Conservation (phyloP, 2,113 vertebrate genomes). For the Phasianus colchicus region DNA sequence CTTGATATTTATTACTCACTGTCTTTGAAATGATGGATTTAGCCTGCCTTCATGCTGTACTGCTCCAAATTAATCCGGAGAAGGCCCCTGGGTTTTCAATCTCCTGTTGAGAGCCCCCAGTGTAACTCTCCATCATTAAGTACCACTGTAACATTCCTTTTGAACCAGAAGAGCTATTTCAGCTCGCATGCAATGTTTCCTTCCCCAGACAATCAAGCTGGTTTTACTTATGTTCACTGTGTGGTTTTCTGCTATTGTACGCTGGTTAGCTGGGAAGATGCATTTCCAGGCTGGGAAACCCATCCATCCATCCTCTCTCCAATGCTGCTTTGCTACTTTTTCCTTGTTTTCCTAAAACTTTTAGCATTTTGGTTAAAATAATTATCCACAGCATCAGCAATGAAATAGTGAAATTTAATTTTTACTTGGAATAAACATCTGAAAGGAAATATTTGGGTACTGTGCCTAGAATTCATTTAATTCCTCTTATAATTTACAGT, state of each 20-base stretch:
- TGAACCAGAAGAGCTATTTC: conserved; percentile 40
- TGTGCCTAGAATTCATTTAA: background rate
- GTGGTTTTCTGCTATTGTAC: conserved; percentile 64
- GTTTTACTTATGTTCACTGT: conserved; percentile 72
- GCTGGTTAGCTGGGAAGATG: conserved; percentile 50
- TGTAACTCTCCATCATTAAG: conserved; percentile 7
- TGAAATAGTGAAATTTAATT: background rate
- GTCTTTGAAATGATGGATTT: background rate
- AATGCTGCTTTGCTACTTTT: conserved; percentile 58
- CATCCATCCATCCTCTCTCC: conserved; percentile 49
- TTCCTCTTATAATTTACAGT: background rate
- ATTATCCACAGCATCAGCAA: background rate
- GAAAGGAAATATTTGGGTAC: background rate
- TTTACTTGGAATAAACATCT: conserved; percentile 23
- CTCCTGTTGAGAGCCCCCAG: conserved; percentile 9
- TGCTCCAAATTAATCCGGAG: conserved; percentile 9
- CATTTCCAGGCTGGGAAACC: conserved; percentile 65
- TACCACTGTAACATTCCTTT: conserved; percentile 6
- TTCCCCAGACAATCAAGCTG: conserved; percentile 64
- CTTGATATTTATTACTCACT: background rate
- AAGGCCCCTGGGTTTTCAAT: conserved; percentile 18
- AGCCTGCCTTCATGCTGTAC: background rate
- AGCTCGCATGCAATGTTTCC: background rate
- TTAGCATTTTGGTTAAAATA: conserved; percentile 21
- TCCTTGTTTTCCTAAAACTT: conserved; percentile 34